Conservation (phyloP, 2,888 invertebrate species). For the Seira ritae region DNA sequence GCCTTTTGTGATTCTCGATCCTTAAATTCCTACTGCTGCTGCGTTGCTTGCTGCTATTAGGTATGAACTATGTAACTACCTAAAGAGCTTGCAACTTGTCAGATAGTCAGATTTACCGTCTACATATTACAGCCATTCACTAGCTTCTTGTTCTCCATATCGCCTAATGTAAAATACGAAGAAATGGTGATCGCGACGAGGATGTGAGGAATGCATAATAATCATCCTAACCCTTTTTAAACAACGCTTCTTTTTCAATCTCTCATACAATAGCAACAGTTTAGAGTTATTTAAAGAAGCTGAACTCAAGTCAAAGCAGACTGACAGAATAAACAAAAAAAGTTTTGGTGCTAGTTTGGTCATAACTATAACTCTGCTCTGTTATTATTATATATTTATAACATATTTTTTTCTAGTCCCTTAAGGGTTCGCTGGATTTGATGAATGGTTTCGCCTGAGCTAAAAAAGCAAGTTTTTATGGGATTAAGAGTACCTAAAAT, state of each 20-base stretch:
- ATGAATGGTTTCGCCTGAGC: slow-evolving; percentile 24
- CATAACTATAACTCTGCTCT: slow-evolving; percentile 30
- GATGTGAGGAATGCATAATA: slow-evolving; percentile 27
- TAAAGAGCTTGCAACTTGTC: neutral
- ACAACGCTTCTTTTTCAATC: slow-evolving; percentile 19
- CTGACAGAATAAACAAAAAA: slow-evolving; percentile 31
- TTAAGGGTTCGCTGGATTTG: slow-evolving; percentile 52
- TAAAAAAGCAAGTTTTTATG: slow-evolving; percentile 23
- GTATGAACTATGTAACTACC: neutral
- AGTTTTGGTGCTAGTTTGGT: slow-evolving; percentile 17
- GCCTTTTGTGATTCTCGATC: too few species aligned
- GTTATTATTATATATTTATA: slow-evolving; percentile 13
- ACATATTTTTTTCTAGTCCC: slow-evolving; percentile 25
- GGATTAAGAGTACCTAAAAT: neutral
- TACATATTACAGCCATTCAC: slow-evolving; percentile 3
- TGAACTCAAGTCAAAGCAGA: slow-evolving; percentile 1
- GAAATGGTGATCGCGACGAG: slow-evolving; percentile 19
- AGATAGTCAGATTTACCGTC: neutral
- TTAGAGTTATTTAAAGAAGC: neutral
- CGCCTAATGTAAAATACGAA: slow-evolving; percentile 8
- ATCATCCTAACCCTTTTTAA: slow-evolving; percentile 46
- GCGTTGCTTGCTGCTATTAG: too few species aligned
- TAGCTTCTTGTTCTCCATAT: slow-evolving; percentile 10
- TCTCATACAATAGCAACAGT: neutral
- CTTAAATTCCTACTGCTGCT: too few species aligned